These are phyloP conservation scores for Meloidogyne hapla DNA, from an alignment of 1,140 invertebrate species.

Conservation along the genomic window DNA sequence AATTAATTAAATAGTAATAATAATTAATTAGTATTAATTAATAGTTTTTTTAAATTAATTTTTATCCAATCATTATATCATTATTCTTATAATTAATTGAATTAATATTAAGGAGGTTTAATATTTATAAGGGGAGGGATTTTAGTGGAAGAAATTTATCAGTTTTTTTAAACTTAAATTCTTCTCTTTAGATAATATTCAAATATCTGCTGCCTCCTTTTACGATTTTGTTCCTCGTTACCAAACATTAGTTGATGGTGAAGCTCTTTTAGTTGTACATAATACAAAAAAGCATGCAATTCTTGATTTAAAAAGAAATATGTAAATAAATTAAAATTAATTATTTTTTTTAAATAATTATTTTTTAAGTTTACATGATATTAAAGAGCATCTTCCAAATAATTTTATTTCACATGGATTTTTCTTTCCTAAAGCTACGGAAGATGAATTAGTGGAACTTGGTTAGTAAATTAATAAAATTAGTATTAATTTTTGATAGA, in stretches of 20 bases:
- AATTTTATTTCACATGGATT: constrained; percentile 40
- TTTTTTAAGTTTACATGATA: constrained; percentile 35
- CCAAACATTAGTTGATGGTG: constrained; percentile 36
- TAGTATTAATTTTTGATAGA: too few relatives aligned
- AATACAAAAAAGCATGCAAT: constrained; percentile 38
- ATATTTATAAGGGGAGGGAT: too few relatives aligned
- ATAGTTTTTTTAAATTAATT: too few relatives aligned
- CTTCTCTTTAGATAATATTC: constrained; percentile 16
- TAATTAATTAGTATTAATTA: too few relatives aligned
- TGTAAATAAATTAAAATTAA: constrained; percentile 17
- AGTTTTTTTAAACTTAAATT: background rate
- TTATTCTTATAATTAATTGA: too few relatives aligned
- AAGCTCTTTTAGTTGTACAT: constrained; percentile 34
- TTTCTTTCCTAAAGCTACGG: constrained; percentile 43
- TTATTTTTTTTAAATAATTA: background rate
- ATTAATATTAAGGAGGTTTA: too few relatives aligned
- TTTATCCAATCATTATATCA: too few relatives aligned
- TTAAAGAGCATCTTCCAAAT: constrained; percentile 42
- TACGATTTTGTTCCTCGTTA: constrained; percentile 40
- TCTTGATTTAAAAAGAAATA: constrained; percentile 37
- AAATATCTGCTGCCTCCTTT: constrained; percentile 31
- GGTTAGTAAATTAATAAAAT: constrained; percentile 9
- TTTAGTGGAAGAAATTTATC: background rate
- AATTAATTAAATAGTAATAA: too few relatives aligned
- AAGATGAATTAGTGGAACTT: constrained; percentile 39